Percentiles rank a stretch among this genome's conserved stretches.
Conservation (phyloP, 2,888 invertebrate species). For the Drosophila nigritarsus region DNA sequence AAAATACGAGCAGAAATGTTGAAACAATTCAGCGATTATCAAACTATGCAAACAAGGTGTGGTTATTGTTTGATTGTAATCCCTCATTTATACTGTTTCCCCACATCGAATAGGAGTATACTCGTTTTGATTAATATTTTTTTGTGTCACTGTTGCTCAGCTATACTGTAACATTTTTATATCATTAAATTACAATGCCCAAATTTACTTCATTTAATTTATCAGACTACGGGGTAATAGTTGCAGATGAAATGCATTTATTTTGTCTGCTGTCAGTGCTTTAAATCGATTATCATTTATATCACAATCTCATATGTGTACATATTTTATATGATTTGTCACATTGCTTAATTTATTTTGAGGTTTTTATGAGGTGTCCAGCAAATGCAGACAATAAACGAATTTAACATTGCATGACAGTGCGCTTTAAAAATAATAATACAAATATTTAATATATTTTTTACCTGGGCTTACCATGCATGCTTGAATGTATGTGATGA, state of each 20-base stretch:
- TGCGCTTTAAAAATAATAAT: background rate
- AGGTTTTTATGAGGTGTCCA: background rate
- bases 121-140: background rate
- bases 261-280: background rate
- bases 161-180: background rate
- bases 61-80: slow-evolving; percentile 1
- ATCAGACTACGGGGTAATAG: background rate
- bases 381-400: background rate
- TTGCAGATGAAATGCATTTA: too few species aligned
- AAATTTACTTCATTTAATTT: background rate
- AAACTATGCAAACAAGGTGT: slow-evolving; percentile 1
- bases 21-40: slow-evolving; percentile 3
- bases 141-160: background rate
- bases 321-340: background rate
- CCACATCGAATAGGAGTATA: background rate
- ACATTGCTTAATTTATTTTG: background rate
- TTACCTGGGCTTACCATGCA: background rate
- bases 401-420: background rate
- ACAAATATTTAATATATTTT: slow-evolving; percentile 1
- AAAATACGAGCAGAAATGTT: slow-evolving; percentile 3
- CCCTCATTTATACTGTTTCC: background rate
- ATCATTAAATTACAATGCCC: background rate
- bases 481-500: background rate
- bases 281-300: background rate
- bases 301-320: background rate